Conservation (phyloP, 2,113 vertebrate genomes). For the Sciurus niger region DNA sequence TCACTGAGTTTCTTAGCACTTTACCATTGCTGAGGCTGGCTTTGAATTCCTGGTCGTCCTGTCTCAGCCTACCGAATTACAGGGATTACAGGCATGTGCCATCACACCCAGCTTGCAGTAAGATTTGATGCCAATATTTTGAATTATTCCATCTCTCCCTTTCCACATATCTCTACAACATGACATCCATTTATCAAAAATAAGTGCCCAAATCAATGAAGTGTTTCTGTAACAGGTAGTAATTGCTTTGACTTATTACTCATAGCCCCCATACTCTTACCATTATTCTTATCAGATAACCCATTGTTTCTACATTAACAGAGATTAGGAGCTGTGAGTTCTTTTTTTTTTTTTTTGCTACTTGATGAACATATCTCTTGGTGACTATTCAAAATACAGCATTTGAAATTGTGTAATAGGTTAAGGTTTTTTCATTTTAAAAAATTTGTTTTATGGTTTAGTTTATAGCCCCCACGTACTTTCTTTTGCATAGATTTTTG, state of each 20-base stretch:
- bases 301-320: constrained; percentile 60
- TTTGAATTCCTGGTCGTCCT: too few species aligned
- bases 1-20: too few species aligned
- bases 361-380: constrained; percentile 50
- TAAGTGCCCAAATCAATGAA: constrained; percentile 84
- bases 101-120: background rate
- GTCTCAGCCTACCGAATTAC: too few species aligned
- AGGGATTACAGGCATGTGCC: too few species aligned
- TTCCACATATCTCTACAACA: background rate
- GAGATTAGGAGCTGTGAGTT: background rate
- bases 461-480: background rate
- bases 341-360: constrained; percentile 52
- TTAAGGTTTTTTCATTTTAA: constrained; percentile 21
- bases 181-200: constrained; percentile 83
- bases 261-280: constrained; percentile 62
- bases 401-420: background rate
- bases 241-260: constrained; percentile 83
- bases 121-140: constrained; percentile 75
- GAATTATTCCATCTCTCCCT: constrained; percentile 66
- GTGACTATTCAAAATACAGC: constrained; percentile 53
- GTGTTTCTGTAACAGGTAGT: constrained; percentile 81
- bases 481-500: constrained; percentile 48
- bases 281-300: constrained; percentile 71
- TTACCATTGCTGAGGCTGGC: too few species aligned
- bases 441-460: constrained; percentile 1